Evolutionary conservation across 1,140 invertebrate species (phyloP).

Genomic region (Eupristina koningsbergeri): DNA sequence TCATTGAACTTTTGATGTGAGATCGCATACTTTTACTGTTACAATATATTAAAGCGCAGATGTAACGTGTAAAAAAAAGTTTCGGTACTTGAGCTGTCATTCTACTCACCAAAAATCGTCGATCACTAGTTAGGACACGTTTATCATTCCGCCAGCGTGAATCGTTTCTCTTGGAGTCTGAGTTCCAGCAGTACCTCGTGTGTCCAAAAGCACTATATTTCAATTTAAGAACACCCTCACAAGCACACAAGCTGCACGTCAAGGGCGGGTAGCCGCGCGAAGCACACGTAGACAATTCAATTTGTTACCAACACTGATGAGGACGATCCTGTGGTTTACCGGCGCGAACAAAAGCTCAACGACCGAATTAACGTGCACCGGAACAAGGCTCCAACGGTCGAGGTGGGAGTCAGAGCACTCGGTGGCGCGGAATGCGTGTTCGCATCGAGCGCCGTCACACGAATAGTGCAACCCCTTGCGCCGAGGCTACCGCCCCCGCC

Average conservation of each 20-base stretch:
- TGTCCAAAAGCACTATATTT: slow-evolving; percentile 9
- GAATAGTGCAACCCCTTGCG: slow-evolving; percentile 63
- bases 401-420: neutral
- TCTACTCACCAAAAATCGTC: neutral
- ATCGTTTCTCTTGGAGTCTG: neutral
- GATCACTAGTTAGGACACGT: neutral
- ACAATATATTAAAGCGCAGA: too few species aligned
- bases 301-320: neutral
- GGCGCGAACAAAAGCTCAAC: neutral
- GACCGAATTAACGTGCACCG: neutral
- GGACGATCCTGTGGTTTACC: too few species aligned
- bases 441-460: slow-evolving; percentile 60
- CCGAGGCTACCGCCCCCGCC: slow-evolving; percentile 33
- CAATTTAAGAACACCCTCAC: slow-evolving; percentile 29
- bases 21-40: too few species aligned
- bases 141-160: neutral
- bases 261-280: neutral
- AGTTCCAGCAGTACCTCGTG: neutral
- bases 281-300: neutral
- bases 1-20: too few species aligned
- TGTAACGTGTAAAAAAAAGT: neutral
- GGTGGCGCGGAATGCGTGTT: slow-evolving; percentile 37
- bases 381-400: neutral
- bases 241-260: neutral
- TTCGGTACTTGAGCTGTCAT: too few species aligned